Evolutionary conservation across 2,888 invertebrate genomes (phyloP).

Genomic region (Coelopa pilipes): DNA sequence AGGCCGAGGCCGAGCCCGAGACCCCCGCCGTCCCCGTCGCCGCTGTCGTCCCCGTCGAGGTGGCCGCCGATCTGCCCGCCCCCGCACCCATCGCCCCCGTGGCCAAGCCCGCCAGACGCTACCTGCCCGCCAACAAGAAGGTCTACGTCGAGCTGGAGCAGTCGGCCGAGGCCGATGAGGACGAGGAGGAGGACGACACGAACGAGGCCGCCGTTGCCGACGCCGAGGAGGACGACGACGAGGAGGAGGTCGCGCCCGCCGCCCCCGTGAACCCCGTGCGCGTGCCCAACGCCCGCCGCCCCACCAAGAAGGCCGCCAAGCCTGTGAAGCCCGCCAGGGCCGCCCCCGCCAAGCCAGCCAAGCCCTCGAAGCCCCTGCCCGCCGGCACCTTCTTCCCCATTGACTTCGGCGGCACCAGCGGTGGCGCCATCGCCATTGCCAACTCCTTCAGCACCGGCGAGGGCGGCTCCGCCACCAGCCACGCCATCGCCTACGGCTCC

Average conservation of each 20-base stretch:
- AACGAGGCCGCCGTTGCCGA: constrained; percentile 50
- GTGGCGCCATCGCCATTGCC: constrained; percentile 67
- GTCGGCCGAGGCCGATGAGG: constrained; percentile 55
- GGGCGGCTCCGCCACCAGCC: constrained; percentile 65
- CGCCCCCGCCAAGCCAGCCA: constrained; percentile 43
- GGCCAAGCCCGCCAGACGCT: constrained; percentile 55
- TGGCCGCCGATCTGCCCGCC: constrained; percentile 53
- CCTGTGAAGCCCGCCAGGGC: constrained; percentile 37
- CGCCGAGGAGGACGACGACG: constrained; percentile 54
- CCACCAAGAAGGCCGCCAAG: constrained; percentile 50
- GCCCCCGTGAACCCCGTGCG: constrained; percentile 53
- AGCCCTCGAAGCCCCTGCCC: constrained; percentile 56
- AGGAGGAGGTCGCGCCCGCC: constrained; percentile 50
- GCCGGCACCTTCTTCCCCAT: constrained; percentile 66
- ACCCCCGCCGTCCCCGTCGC: constrained; percentile 43
- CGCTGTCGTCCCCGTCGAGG: constrained; percentile 39
- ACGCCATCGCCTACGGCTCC: constrained; percentile 66
- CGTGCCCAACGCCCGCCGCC: constrained; percentile 60
- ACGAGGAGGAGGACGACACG: constrained; percentile 53
- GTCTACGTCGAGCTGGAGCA: constrained; percentile 62
- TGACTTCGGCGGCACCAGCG: constrained; percentile 63
- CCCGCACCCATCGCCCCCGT: constrained; percentile 55
- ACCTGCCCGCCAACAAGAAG: constrained; percentile 62
- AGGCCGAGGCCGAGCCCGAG: constrained; percentile 41
- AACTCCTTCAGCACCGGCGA: constrained; percentile 67